Evolutionary conservation across 2,888 invertebrate species (phyloP).

Genomic region (Agrypnus murinus): DNA sequence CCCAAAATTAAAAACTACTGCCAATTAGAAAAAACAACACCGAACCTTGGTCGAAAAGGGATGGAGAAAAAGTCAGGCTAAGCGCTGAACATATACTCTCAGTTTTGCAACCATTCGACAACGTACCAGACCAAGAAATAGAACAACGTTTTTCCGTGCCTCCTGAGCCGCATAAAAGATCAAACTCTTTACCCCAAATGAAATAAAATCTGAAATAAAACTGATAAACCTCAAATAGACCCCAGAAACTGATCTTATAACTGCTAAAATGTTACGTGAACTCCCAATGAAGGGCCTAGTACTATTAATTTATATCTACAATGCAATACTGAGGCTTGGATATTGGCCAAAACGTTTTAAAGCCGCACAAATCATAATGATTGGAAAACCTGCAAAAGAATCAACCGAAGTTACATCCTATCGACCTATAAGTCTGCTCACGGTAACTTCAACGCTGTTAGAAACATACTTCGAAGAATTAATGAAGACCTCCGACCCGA

Average conservation of each 20-base stretch:
- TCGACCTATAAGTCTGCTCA: too few species aligned
- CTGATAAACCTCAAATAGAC: too few species aligned
- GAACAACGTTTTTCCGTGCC: neutral
- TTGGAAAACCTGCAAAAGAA: constrained; percentile 3
- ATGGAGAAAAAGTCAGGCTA: constrained; percentile 9
- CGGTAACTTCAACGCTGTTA: too few species aligned
- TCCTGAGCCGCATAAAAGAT: neutral
- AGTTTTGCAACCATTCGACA: constrained; percentile 4
- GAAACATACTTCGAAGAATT: constrained; percentile 11
- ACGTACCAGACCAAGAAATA: constrained; percentile 1
- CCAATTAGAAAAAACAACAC: constrained; percentile 9
- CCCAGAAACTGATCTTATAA: too few species aligned
- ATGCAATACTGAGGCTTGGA: too few species aligned
- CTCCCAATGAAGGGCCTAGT: neutral
- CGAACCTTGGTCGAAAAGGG: constrained; percentile 16
- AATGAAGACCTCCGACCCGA: too few species aligned
- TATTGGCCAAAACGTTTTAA: constrained; percentile 12
- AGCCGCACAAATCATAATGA: too few species aligned
- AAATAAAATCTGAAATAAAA: neutral
- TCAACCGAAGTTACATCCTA: too few species aligned
- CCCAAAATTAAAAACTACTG: constrained; percentile 1
- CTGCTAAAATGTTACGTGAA: constrained; percentile 13
- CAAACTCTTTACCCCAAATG: constrained; percentile 6
- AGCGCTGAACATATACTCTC: neutral
- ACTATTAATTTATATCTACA: too few species aligned